Evolutionary conservation across 37 sponge, comb jelly and placozoan genomes (phyloP), one percentile per base, ranked within the genome.

Genomic region (Halichondria panicea): DNA sequence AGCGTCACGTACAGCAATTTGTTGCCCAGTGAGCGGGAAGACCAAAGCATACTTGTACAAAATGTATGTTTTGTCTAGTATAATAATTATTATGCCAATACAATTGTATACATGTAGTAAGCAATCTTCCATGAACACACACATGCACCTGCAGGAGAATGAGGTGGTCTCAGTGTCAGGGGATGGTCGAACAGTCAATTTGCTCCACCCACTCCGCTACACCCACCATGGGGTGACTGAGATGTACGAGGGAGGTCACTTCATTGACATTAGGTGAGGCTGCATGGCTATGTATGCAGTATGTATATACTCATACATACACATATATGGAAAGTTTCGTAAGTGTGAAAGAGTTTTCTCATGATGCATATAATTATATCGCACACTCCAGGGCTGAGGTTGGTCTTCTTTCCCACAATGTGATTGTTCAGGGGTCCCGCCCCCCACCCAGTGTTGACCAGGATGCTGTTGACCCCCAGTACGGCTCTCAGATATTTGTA

Each of bases 341-440:
- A 13, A 18, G 9, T 48, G 50, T 9, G 13, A 9, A 48, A 18
- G 13, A 48, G 13, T 13, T 48, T 18, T 13, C 50, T 18, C 9
- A 48, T 13, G 13, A 48, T 18, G 50, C 50, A 18, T 48, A 48
- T 9, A 18, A 18, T 48, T 18, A 18, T 48, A 48, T 48, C 13
- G 13, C 68, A 43, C 38, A 40, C 15, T 43, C 59, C 71, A 82
- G 93, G 44, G 93, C 93, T 40, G 93, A 93, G 42, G 95, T 94
- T 50, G 95, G 95, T 0, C 57, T 90, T 24, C 88, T 94, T 15
- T 71, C 88, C 48, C 91, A 90, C 55, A 94, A 94, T 80, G 90
- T 94, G 36, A 53, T 90, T 9, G 57, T 94, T 13, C 76, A 90
- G 52, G 95, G 95, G 25, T 65, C 75, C 55, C 65, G 40, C n/a